Percentiles rank a stretch among this genome's conserved stretches.
Conservation (phyloP, 2,797 vertebrate genomes). For the Helarctos malayanus region DNA sequence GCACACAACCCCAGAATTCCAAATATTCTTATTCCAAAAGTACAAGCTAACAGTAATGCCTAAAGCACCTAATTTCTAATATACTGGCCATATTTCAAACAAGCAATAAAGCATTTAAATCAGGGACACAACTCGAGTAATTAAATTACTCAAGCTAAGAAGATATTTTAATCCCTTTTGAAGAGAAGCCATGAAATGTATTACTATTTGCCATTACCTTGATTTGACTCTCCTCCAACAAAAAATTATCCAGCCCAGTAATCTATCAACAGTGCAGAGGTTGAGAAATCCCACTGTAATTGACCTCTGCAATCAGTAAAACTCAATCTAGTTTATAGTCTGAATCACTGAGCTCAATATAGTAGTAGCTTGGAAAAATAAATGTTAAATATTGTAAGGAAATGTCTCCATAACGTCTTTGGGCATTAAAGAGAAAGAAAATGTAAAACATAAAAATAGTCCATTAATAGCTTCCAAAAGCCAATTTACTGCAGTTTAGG, state of each 20-base stretch:
- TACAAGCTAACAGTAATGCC: background rate
- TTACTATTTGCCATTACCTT: background rate
- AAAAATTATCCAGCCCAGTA: background rate
- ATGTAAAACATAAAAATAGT: background rate
- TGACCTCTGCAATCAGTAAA: background rate
- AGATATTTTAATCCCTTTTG: background rate
- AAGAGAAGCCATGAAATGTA: background rate
- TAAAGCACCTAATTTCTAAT: background rate
- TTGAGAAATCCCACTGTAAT: background rate
- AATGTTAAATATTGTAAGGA: background rate
- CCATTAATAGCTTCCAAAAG: background rate
- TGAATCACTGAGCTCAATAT: background rate
- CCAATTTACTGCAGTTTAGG: background rate
- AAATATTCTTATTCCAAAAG: background rate
- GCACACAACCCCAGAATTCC: background rate
- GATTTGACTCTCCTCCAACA: background rate
- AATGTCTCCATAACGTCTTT: background rate
- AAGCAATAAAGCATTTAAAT: background rate
- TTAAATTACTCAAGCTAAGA: conserved; percentile 10
- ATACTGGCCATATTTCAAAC: background rate
- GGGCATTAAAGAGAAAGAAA: background rate
- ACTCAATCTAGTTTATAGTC: background rate
- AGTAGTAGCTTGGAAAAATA: conserved; percentile 6
- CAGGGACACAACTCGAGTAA: background rate
- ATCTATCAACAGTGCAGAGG: background rate